Conservation (phyloP, 2,113 vertebrate genomes). For the Tonatia bakeri region DNA sequence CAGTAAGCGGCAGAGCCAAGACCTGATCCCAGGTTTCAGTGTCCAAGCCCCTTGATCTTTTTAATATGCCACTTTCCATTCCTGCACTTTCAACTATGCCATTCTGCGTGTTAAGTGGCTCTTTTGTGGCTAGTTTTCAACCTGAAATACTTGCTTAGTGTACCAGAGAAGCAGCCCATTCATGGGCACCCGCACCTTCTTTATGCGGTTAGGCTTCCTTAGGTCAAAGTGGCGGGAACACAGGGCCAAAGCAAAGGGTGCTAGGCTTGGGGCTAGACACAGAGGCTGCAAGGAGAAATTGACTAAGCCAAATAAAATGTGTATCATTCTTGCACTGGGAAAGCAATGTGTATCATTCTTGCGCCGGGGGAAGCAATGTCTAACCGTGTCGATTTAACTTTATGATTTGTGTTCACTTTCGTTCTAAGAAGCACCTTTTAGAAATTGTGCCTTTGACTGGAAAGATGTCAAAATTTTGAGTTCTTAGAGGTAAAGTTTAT, state of each 20-base stretch:
- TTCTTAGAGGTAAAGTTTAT: slow-evolving; percentile 25
- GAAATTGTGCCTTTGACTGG: neutral
- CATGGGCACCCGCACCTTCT: neutral
- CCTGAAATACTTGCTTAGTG: slow-evolving; percentile 10
- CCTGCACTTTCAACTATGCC: slow-evolving; percentile 6
- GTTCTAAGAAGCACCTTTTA: slow-evolving; percentile 15
- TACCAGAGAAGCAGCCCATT: neutral
- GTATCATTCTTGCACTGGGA: neutral
- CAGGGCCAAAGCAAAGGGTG: neutral
- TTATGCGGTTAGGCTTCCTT: neutral
- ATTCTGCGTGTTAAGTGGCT: slow-evolving; percentile 21
- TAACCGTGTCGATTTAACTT: neutral
- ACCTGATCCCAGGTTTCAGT: slow-evolving; percentile 41
- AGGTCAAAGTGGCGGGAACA: neutral
- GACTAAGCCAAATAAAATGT: neutral
- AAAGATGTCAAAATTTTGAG: slow-evolving; percentile 28
- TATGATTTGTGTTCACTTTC: neutral
- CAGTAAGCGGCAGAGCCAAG: slow-evolving; percentile 35
- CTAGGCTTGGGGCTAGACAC: neutral
- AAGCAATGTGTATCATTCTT: neutral
- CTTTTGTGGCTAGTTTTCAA: slow-evolving; percentile 35
- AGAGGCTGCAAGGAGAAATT: neutral
- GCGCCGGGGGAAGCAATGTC: neutral
- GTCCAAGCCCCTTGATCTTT: slow-evolving; percentile 41
- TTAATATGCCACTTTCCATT: slow-evolving; percentile 33